These are phyloP conservation scores for Cinara cedri DNA, from an alignment of 2,888 invertebrate genomes.

Conservation along the genomic window DNA sequence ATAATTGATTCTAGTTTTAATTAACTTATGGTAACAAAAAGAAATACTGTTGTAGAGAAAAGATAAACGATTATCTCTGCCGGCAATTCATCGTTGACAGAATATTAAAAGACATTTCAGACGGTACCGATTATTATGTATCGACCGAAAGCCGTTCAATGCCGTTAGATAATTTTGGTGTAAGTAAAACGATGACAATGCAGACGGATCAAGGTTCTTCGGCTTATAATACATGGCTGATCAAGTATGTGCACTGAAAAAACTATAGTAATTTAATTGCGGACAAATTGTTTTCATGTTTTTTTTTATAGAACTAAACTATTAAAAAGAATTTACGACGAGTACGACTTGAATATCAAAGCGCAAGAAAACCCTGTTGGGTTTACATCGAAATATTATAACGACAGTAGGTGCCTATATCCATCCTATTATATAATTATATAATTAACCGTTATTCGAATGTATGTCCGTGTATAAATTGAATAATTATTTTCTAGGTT, in stretches of 20 bases:
- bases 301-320: constrained; percentile 32
- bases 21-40: neutral
- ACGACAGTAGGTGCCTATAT: too few species aligned
- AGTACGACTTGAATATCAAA: constrained; percentile 32
- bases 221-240: constrained; percentile 40
- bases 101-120: constrained; percentile 44
- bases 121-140: neutral
- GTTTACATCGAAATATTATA: too few species aligned
- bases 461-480: too few species aligned
- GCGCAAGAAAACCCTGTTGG: too few species aligned
- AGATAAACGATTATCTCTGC: constrained; percentile 38
- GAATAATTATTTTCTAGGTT: constrained; percentile 24
- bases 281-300: neutral
- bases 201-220: constrained; percentile 42
- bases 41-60: constrained; percentile 3
- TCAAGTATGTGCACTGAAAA: constrained; percentile 22
- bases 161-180: neutral
- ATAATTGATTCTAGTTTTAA: too few species aligned
- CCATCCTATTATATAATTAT: too few species aligned
- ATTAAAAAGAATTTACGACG: constrained; percentile 41
- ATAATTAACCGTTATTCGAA: neutral
- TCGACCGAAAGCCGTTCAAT: constrained; percentile 32
- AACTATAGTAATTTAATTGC: neutral
- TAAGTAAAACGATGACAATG: constrained; percentile 11
- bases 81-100: constrained; percentile 31